Evolutionary conservation across 1,140 invertebrate genomes (phyloP), one percentile per base, ranked within the genome.

Genomic region (Lepidostoma basale): DNA sequence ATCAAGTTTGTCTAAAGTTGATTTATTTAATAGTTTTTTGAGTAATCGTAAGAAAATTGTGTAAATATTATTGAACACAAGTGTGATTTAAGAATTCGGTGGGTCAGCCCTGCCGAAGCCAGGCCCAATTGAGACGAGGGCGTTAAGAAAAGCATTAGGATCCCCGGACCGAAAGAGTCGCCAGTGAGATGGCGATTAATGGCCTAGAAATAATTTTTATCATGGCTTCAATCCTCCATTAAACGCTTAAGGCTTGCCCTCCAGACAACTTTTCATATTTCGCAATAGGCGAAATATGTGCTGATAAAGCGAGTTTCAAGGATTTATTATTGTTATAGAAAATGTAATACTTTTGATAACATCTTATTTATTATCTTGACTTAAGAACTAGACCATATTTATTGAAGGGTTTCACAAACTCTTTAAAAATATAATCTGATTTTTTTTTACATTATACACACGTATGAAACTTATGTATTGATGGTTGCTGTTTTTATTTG

Each of bases 151-250:
- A 12, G 28, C 52, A 56, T 56, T 56, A 56, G 33, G 25, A 8
- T 8, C 16, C 14, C 28, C 28, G n/a, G 52, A 33, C 52, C 52
- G 10, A 9, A 56, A 30, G 28, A 56, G 26, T 56, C 25, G 42
- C 25, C n/a, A 14, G 14, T 14, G 28, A n/a, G 12, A 18, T 28
- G 26, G 26, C 52, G 18, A 56, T 56, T 56, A 56, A 56, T 56
- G 52, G 20, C 26, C 52, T 28, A 14, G 52, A 56, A 56, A 56
- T 56, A 56, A 56, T 56, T 56, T 28, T 33, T 56, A 56, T 56
- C 52, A 20, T 56, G 26, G 25, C 52, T 56, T 12, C 28, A 56
- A 30, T 30, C 16, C 45, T 5, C 45, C 14, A 49, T 49, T 49
- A 49, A 22, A 20, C n/a, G 2, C 45, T 12, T 18, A n/a, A n/a